Conservation (phyloP, 2,797 vertebrate genomes). For the Muscicapa comitata region DNA sequence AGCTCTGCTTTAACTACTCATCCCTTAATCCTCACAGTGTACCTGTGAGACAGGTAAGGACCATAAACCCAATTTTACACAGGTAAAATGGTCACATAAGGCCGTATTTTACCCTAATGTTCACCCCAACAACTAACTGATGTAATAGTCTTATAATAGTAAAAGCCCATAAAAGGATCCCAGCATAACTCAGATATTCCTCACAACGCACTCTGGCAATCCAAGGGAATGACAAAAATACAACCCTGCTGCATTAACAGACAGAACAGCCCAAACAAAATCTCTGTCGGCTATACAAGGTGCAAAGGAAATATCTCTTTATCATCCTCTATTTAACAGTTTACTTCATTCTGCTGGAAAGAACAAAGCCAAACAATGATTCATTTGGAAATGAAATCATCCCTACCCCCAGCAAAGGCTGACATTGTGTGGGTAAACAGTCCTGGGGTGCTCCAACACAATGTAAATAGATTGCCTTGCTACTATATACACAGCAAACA, state of each 20-base stretch:
- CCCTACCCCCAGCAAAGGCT: conserved; percentile 64
- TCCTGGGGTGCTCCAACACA: conserved; percentile 50
- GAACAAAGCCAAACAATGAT: conserved; percentile 68
- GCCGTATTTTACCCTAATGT: not conserved
- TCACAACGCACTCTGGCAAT: conserved; percentile 46
- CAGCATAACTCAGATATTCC: not conserved
- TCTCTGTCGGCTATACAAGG: conserved; percentile 77
- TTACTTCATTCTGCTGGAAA: conserved; percentile 77
- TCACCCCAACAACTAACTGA: not conserved
- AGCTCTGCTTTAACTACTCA: not conserved
- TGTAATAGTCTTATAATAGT: conserved; percentile 13
- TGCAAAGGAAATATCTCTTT: conserved; percentile 84
- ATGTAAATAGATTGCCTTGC: conserved; percentile 72
- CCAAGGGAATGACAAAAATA: conserved; percentile 72
- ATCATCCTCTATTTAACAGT: conserved; percentile 85
- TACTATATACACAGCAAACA: conserved; percentile 58
- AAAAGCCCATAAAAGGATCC: conserved; percentile 64
- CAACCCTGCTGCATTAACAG: conserved; percentile 45
- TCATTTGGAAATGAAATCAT: conserved; percentile 70
- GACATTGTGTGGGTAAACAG: conserved; percentile 73
- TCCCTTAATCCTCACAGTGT: not conserved
- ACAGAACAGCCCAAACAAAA: conserved; percentile 84
- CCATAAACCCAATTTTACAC: not conserved
- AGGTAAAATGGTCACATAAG: not conserved
- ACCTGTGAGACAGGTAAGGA: not conserved